A percentile compares a stretch with the other conserved stretches of the same genome.
phyloP scores from a whole-genome alignment of 2,113 vertebrate species.

The Typhlomys cinereus region DNA sequence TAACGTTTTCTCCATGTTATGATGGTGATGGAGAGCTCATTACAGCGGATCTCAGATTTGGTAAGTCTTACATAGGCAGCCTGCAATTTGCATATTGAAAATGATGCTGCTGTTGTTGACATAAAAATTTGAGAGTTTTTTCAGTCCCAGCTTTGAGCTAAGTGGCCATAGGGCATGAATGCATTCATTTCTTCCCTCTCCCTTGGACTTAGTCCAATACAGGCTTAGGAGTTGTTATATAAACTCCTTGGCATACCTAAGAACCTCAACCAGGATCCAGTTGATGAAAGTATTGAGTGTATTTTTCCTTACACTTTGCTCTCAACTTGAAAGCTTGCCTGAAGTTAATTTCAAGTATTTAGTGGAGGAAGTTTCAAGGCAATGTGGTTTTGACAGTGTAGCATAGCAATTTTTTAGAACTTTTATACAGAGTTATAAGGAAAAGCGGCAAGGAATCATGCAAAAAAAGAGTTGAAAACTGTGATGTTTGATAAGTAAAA shows the following conservation, averaged over 20 bases:
- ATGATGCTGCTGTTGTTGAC: neutral
- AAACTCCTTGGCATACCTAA: neutral
- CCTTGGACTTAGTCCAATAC: neutral
- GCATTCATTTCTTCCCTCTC: neutral
- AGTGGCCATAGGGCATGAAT: neutral
- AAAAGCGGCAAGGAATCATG: neutral
- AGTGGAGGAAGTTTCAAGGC: conserved; percentile 59
- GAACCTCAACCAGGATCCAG: conserved; percentile 65
- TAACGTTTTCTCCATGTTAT: neutral
- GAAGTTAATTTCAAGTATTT: conserved; percentile 61
- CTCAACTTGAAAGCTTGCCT: too few species aligned
- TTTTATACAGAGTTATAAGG: neutral
- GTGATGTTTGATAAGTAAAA: neutral
- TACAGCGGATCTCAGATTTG: neutral
- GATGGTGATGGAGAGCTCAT: neutral
- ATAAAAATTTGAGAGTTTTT: neutral
- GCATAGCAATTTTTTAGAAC: too few species aligned
- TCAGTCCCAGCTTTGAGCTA: neutral
- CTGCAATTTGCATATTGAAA: neutral
- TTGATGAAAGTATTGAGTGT: conserved; percentile 76
- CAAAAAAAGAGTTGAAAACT: neutral
- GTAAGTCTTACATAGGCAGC: neutral
- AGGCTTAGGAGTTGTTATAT: neutral
- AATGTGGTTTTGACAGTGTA: neutral
- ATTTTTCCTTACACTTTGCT: conserved; percentile 73